Base-by-base conservation (phyloP, 92 coral and sea anemone genomes). In the Phenganax marumi region DNA sequence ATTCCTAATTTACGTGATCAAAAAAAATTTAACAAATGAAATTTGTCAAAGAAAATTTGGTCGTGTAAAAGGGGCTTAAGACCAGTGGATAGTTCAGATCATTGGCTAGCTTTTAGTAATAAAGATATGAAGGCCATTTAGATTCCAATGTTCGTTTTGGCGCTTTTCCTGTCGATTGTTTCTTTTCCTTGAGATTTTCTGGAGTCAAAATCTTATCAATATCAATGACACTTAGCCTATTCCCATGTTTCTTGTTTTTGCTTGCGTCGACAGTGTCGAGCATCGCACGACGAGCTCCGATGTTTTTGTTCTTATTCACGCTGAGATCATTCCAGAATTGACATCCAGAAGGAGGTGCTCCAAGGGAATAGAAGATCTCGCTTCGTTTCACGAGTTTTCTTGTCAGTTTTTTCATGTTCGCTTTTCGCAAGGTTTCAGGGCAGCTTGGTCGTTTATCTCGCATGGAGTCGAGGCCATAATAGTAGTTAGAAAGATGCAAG, bases 171-270 rank as follows among this genome's bases (percentile, higher is more conserved):
- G 21, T 72, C 21, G 52, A 24, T 25, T 26, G 8, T 22, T 76
- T 76, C 19, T 7, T 3, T 10, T 49, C 60, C 26, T 72, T 52
- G 57, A 78, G 83, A 62, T 78, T 21, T 49, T 48, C 73, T 11
- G 83, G 83, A 17, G 61, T 78, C 26, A 78, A 78, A 26, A 78
- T 78, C 22, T 78, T 78, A 51, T 78, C 83, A 63, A 78, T 63
- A 43, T 78, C 83, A 12, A 78, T 78, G 49, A 78, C 83, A 61
- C 47, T 78, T 14, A 17, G 83, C 62, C 63, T 61, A 57, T 78
- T 78, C 60, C 83, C 83, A 61, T 61, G 50, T 18, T 60, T 60
- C 10, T 21, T 61, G 52, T 49, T 43, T 55, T 49, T 72, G 19
- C 48, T 71, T 57, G 43, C 60, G 11, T 6, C 25, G 43, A 78